A percentile compares a stretch with the other conserved stretches of the same genome.
Evolutionary conservation across 1,140 invertebrate genomes (phyloP).

Genomic region (Eulimnadia texana): DNA sequence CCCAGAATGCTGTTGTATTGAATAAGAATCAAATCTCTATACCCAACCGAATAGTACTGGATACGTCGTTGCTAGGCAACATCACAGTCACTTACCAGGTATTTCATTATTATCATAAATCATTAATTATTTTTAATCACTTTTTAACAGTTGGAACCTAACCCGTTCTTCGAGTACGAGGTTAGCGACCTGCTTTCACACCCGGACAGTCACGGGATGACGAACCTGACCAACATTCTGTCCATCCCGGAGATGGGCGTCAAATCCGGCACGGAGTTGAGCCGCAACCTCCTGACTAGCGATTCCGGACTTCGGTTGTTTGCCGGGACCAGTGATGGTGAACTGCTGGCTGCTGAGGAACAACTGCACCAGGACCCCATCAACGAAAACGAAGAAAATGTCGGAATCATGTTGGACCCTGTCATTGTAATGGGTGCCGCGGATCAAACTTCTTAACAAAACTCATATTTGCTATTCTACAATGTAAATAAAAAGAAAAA

Average conservation of each 20-base stretch:
- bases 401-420: neutral
- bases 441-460: neutral
- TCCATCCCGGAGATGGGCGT: neutral
- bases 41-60: neutral
- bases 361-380: neutral
- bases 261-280: neutral
- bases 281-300: conserved; percentile 2
- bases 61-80: neutral
- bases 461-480: too few species aligned
- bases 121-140: neutral
- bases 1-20: neutral
- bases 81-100: conserved; percentile 5
- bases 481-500: too few species aligned
- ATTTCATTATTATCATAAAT: neutral
- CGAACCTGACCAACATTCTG: neutral
- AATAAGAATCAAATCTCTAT: neutral
- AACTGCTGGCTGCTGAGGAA: neutral
- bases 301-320: conserved; percentile 3
- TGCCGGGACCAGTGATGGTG: neutral
- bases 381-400: neutral
- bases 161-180: neutral
- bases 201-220: neutral
- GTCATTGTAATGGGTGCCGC: conserved; percentile 4
- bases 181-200: neutral
- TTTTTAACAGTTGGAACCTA: neutral